Percentiles rank a stretch among this genome's conserved stretches.
Evolutionary conservation across 1,140 invertebrate genomes (phyloP).

Genomic region (Dendrolimus kikuchii): DNA sequence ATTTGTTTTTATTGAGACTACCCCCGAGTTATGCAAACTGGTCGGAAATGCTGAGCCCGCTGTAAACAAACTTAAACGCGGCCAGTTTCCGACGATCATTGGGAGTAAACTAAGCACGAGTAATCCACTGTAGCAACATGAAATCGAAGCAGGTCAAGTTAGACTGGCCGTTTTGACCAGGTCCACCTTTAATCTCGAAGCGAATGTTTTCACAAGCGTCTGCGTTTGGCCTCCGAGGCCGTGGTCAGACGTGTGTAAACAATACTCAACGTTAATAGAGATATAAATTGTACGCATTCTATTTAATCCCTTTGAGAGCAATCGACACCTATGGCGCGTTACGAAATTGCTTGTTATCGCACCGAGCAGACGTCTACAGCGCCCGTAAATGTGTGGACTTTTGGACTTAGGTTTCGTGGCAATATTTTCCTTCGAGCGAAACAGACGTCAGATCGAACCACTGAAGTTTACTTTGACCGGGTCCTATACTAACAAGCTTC

Average conservation of each 20-base stretch:
- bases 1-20: slow-evolving; percentile 70
- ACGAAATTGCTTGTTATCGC: slow-evolving; percentile 39
- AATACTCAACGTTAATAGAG: slow-evolving; percentile 66
- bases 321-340: slow-evolving; percentile 40
- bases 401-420: slow-evolving; percentile 11
- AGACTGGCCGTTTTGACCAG: slow-evolving; percentile 26
- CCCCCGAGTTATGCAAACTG: slow-evolving; percentile 65
- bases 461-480: slow-evolving; percentile 19
- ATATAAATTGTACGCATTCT: slow-evolving; percentile 62
- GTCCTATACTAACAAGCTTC: slow-evolving; percentile 30
- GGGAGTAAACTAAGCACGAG: slow-evolving; percentile 8
- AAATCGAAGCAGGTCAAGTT: slow-evolving; percentile 21
- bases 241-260: slow-evolving; percentile 54
- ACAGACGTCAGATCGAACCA: slow-evolving; percentile 33
- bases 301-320: slow-evolving; percentile 58
- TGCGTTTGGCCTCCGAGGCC: slow-evolving; percentile 40
- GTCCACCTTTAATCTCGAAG: slow-evolving; percentile 58
- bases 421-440: slow-evolving; percentile 26
- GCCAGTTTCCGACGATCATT: slow-evolving; percentile 39
- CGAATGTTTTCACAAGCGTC: slow-evolving; percentile 60
- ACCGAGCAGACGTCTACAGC: slow-evolving; percentile 25
- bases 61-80: slow-evolving; percentile 59
- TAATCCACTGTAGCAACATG: slow-evolving; percentile 8
- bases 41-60: slow-evolving; percentile 58
- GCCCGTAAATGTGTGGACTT: slow-evolving; percentile 22